phyloP scores from a whole-genome alignment of 2,888 invertebrate genomes.

The Pseudococcus jackbeardsleyi region DNA sequence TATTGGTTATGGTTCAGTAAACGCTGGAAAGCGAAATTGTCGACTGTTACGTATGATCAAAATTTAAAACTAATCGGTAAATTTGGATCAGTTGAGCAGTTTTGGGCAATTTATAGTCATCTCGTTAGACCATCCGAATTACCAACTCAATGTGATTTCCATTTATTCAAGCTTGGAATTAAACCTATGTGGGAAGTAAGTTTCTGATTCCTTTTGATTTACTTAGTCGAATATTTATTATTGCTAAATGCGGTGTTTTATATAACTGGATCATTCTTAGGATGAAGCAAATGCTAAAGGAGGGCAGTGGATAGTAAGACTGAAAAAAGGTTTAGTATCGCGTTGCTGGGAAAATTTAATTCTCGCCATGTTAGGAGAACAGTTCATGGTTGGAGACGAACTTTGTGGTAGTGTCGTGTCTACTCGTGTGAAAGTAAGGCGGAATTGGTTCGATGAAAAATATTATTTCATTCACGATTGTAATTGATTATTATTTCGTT shows the following conservation, averaged over 20 bases:
- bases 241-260: not conserved
- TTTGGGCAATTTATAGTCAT: constrained; percentile 97
- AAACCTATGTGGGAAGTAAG: constrained; percentile 98
- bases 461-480: not conserved
- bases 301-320: constrained; percentile 97
- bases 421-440: constrained; percentile 86
- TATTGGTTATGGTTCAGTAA: constrained; percentile 93
- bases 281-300: constrained; percentile 96
- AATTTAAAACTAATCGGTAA: constrained; percentile 90
- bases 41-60: constrained; percentile 77
- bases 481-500: constrained; percentile 62
- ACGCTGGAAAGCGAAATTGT: constrained; percentile 75
- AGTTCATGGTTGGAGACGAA: constrained; percentile 98
- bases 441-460: not conserved
- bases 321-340: constrained; percentile 94
- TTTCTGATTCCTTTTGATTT: constrained; percentile 62
- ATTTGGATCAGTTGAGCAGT: constrained; percentile 95
- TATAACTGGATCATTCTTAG: constrained; percentile 48
- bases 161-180: constrained; percentile 97
- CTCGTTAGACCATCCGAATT: constrained; percentile 90
- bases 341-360: constrained; percentile 99
- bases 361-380: constrained; percentile 98
- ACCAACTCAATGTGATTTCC: constrained; percentile 92
- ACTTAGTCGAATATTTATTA: constrained; percentile 3
- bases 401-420: constrained; percentile 98